Base-by-base conservation (phyloP, 2,113 vertebrate genomes). In the Astatotilapia flaviijosephi region DNA sequence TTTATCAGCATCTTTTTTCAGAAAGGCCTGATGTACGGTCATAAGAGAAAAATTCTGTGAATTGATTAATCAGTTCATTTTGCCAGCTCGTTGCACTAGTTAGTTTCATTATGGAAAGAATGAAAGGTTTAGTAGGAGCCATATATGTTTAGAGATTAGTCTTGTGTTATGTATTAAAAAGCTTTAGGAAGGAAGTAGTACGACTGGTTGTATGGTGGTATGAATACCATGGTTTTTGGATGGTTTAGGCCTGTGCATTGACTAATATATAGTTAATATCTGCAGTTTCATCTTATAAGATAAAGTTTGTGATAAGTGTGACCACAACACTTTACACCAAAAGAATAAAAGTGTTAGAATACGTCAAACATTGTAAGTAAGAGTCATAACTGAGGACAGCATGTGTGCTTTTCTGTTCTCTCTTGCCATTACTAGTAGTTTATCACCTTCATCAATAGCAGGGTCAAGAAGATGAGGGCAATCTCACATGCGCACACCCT, bases 391-490 rank as follows among this genome's bases (percentile, higher is more conserved):
- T 54, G 51, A 75, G 58, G 31, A 12, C 19, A 33, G 17, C 70
- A 65, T 42, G 28, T 45, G 28, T 75, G 40, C 54, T n/a, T 73
- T 62, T 81, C 15, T 83, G 5, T 80, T 77, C 12, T 65, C 0
- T 19, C 12, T 2, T 33, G 26, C 65, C 58, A 55, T 89, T 83
- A 86, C 47, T 11, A 28, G 35, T 80, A 23, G 49, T 88, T 83
- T 58, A 87, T 88, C 75, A 83, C 60, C 80, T 77, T 81, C 87
- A 83, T 70, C 83, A 81, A 81, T 14, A 35, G 19, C n/a, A 88
- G 85, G 87, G 92, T 92, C 85, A 92, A 54, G 53, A 60, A 80
- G 83, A 89, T 90, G 85, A 88, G 55, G 15, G 14, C 83, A 40
- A 82, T 90, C 80, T 54, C n/a, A 83, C 47, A 88, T 23, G 7